phyloP scores from a whole-genome alignment of 2,888 invertebrate species.

The Cecidostiba fungosa region DNA sequence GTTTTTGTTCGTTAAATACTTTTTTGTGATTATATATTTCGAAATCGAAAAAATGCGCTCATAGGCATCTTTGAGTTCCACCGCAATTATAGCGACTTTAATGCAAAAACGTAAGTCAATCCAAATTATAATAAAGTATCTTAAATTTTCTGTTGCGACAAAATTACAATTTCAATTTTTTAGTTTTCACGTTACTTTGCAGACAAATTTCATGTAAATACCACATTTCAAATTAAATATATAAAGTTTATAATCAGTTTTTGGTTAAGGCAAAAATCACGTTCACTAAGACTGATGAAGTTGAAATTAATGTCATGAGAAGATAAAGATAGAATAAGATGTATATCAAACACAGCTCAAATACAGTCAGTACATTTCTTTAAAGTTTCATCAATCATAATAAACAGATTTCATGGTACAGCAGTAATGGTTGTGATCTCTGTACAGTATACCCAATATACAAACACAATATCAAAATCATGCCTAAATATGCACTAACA shows the following conservation, averaged over 20 bases:
- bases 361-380: not conserved
- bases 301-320: not conserved
- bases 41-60: not conserved
- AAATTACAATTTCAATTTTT: conserved; percentile 19
- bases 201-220: conserved; percentile 38
- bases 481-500: conserved; percentile 1
- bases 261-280: conserved; percentile 53
- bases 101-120: not conserved
- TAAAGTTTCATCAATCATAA: conserved; percentile 37
- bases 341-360: not conserved
- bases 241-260: conserved; percentile 34
- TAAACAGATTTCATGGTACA: conserved; percentile 4
- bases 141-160: not conserved
- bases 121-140: not conserved
- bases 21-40: not conserved
- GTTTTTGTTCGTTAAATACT: conserved; percentile 29
- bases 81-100: not conserved
- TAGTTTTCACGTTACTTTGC: not conserved
- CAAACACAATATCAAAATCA: not conserved
- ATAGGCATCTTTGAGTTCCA: not conserved
- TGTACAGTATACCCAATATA: conserved; percentile 8
- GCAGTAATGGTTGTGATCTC: conserved; percentile 16
- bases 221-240: conserved; percentile 21
- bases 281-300: conserved; percentile 33
- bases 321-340: conserved; percentile 28